Conservation (phyloP, 2,113 vertebrate species). For the Protobothrops flavoviridis region DNA sequence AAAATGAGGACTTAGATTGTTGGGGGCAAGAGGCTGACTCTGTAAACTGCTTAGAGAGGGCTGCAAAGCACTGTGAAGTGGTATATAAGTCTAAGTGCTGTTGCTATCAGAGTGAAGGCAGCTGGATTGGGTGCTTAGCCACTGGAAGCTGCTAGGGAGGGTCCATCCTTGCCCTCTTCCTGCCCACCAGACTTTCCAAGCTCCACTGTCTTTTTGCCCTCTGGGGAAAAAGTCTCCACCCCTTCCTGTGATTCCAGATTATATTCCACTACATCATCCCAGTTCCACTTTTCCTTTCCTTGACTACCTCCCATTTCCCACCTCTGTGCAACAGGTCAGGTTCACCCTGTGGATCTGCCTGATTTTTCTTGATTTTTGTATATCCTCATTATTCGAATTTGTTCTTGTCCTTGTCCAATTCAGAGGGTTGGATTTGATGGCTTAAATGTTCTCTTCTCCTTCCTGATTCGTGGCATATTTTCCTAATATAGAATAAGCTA, state of each 20-base stretch:
- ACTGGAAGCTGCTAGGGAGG: slow-evolving; percentile 16
- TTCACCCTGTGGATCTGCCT: neutral
- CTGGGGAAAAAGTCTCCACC: neutral
- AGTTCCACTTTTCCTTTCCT: too few relatives aligned
- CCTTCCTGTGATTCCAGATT: neutral
- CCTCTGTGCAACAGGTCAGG: too few relatives aligned
- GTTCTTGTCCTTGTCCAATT: neutral
- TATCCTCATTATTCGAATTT: neutral
- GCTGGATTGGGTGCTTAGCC: slow-evolving; percentile 39
- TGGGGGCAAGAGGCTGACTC: too few relatives aligned
- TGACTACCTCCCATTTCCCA: too few relatives aligned
- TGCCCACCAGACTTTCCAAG: neutral
- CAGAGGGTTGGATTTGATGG: neutral
- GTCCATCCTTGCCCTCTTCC: neutral
- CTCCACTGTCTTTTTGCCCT: neutral
- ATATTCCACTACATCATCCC: neutral
- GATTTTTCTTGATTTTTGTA: neutral
- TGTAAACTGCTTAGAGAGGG: too few relatives aligned
- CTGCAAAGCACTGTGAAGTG: too few relatives aligned
- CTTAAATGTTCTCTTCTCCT: neutral
- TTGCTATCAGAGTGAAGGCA: slow-evolving; percentile 51
- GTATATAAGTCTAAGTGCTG: too few relatives aligned
- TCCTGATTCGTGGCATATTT: neutral
- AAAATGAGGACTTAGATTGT: neutral
- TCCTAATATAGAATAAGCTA: neutral